Base-by-base conservation (phyloP, 2,113 vertebrate genomes). In the Semnopithecus entellus region DNA sequence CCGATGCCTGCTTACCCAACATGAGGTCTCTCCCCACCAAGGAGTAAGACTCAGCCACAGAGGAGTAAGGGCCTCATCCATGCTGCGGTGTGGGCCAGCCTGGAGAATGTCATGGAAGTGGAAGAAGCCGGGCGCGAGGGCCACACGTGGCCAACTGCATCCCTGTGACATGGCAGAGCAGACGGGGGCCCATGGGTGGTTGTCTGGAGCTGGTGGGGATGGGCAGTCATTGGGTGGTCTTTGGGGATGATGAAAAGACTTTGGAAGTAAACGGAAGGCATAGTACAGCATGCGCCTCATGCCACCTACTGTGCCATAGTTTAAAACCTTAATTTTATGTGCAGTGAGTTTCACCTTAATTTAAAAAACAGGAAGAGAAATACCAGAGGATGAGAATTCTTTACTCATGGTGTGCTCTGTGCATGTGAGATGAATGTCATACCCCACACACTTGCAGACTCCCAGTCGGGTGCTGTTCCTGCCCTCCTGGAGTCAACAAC, bases 271-370 rank as follows among this genome's bases (percentile, higher is more conserved):
- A 18, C 0, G 1, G 35, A 50, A 35, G 35, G 17, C 9, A 38
- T 38, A 1, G 14, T 4, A 10, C 32, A 3, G 14, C 27, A 13
- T 16, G 66, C 10, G 0, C 45, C 14, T 45, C 20, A 30, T 5
- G 22, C 45, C 18, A 25, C 52, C 12, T 6, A 30, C 11, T 2
- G 25, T 30, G 11, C 52, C 32, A 35, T 2, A 27, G 27, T 66
- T 83, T 40, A n/a, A n/a, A n/a, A 66, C 5, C 10, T 14, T 11
- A 25, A 52, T 66, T 83, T 11, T 70, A 55, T 23, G 22, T n/a
- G 17, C 8, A n/a, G 5, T n/a, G n/a, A 81, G 61, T 40, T 68
- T 78, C 87, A 11, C 40, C 32, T 20, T 32, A 76, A 8, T 66
- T 35, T 30, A 18, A 25, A 38, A 64, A 35, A n/a, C 5, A 50